These are phyloP conservation scores for Rhadinocentrus ornatus DNA, from an alignment of 2,797 vertebrate species.

Conservation along the genomic window DNA sequence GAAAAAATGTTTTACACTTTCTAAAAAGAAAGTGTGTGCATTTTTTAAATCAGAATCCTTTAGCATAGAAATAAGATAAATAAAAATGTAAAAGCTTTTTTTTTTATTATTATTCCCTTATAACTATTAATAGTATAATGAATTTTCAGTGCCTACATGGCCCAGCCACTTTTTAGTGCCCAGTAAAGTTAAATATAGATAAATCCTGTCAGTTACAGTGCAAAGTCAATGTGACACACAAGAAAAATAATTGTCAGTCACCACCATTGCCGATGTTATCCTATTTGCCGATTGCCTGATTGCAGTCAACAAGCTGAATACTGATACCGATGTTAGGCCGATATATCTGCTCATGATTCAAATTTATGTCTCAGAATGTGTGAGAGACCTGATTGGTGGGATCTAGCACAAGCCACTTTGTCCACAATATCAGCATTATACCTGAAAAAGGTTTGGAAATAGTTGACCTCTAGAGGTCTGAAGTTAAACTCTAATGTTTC, in stretches of 20 bases:
- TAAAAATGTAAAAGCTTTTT: not conserved
- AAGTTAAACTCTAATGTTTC: not conserved
- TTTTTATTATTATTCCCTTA: not conserved
- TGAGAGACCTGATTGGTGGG: not conserved
- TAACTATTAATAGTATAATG: not conserved
- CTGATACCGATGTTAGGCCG: not conserved
- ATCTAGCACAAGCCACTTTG: not conserved
- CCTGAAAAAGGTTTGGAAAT: not conserved
- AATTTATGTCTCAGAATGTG: not conserved
- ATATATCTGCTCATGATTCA: not conserved
- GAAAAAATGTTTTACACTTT: too few relatives aligned
- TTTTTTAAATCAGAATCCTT: too few relatives aligned
- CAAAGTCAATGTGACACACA: not conserved
- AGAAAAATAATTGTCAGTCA: not conserved
- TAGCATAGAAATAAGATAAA: not conserved
- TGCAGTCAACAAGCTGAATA: not conserved
- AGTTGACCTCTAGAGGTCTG: not conserved
- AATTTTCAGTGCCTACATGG: not conserved
- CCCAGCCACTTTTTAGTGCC: too few relatives aligned
- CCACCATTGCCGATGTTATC: not conserved
- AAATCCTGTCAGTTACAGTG: not conserved
- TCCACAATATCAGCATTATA: not conserved
- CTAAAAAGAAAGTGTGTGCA: too few relatives aligned
- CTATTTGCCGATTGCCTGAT: not conserved
- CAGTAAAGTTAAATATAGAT: not conserved